Conservation (phyloP, 2,113 vertebrate species). For the Odontophorus gujanensis region DNA sequence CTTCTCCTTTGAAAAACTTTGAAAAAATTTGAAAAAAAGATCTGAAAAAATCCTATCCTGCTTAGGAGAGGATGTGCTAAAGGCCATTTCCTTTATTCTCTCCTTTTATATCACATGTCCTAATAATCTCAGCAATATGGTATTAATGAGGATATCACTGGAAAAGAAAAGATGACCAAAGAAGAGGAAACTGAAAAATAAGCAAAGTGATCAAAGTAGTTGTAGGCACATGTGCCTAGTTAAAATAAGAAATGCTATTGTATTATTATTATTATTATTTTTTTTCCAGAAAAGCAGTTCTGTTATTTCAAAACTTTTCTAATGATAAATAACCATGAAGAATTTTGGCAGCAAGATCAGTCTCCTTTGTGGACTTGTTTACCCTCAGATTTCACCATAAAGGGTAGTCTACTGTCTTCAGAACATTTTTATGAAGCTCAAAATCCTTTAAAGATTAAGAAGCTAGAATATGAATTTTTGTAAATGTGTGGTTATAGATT, state of each 20-base stretch:
- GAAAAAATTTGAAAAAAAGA: no score
- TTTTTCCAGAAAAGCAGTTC: neutral
- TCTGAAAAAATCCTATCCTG: neutral
- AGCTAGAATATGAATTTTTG: neutral
- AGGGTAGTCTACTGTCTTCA: neutral
- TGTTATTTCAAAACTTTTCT: neutral
- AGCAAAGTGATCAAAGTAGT: neutral
- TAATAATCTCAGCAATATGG: neutral
- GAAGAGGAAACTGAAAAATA: neutral
- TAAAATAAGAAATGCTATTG: neutral
- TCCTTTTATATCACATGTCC: neutral
- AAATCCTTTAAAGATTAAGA: neutral
- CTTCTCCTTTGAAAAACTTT: no score
- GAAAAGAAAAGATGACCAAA: neutral
- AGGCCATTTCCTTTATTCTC: neutral
- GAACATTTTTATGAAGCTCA: neutral
- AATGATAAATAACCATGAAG: neutral
- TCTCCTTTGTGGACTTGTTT: fast-evolving
- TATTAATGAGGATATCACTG: neutral
- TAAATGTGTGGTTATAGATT: neutral
- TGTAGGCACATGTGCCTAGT: neutral
- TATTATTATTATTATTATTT: neutral
- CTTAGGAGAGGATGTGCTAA: neutral
- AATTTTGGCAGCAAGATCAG: neutral
- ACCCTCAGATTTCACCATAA: fast-evolving